phyloP scores from a whole-genome alignment of 1,140 invertebrate genomes.

The Tetramorium parvispinum region DNA sequence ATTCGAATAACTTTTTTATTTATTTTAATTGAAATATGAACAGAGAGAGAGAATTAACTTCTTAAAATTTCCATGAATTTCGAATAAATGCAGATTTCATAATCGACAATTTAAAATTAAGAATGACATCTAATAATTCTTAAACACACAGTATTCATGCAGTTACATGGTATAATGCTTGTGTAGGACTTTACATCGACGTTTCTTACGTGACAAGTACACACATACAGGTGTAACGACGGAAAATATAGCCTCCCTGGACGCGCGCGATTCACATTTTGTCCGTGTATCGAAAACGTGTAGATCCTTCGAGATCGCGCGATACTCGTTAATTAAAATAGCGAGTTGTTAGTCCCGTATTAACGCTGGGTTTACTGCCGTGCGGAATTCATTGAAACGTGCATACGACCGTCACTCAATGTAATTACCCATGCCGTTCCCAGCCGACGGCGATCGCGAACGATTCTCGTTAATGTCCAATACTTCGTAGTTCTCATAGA shows the following conservation, averaged over 20 bases:
- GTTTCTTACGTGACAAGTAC: constrained; percentile 3
- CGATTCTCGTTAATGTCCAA: constrained; percentile 72
- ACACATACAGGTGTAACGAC: constrained; percentile 3
- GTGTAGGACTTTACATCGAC: background rate
- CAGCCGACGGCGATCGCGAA: constrained; percentile 62
- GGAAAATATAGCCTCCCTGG: background rate
- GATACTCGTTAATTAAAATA: constrained; percentile 84
- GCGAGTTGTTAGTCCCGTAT: constrained; percentile 81
- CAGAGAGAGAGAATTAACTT: background rate
- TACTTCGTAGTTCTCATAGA: constrained; percentile 12
- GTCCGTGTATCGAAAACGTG: constrained; percentile 7
- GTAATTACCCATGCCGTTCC: constrained; percentile 77
- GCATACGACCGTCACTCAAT: constrained; percentile 56
- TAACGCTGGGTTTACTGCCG: constrained; percentile 82
- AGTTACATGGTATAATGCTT: background rate
- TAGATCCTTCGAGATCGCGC: constrained; percentile 54
- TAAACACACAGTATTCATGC: background rate
- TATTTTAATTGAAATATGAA: background rate
- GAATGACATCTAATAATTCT: background rate
- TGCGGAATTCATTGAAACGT: constrained; percentile 81
- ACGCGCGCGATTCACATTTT: constrained; percentile 9
- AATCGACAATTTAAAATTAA: background rate
- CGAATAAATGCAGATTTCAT: background rate
- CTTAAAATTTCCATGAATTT: background rate
- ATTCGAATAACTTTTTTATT: background rate